phyloP scores from a whole-genome alignment of 2,797 vertebrate genomes.

The Garrulus glandarius region DNA sequence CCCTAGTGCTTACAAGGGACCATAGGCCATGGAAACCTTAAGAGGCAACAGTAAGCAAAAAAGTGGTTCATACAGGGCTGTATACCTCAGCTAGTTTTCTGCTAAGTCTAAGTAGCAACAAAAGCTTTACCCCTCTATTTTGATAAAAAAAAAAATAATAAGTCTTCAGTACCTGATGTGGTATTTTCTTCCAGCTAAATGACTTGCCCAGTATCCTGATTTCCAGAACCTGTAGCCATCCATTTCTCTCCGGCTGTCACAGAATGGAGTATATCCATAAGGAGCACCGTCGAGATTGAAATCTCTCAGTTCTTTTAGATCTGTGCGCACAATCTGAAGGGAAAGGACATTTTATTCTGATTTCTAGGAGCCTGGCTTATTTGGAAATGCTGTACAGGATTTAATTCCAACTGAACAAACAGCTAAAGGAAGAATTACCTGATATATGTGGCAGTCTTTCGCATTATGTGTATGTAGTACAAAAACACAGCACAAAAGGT shows the following conservation, averaged over 20 bases:
- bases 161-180: slow-evolving; percentile 88
- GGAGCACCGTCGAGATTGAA: slow-evolving; percentile 94
- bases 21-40: not conserved
- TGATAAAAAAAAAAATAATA: not conserved
- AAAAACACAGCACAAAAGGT: not conserved
- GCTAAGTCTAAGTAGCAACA: not conserved
- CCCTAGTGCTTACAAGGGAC: not conserved
- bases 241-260: slow-evolving; percentile 95
- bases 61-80: not conserved
- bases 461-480: not conserved
- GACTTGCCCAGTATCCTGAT: slow-evolving; percentile 97
- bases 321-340: slow-evolving; percentile 93
- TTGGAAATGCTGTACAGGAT: not conserved
- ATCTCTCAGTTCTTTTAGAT: slow-evolving; percentile 93
- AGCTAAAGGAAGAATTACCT: not conserved
- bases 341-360: not conserved
- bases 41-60: not conserved
- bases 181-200: slow-evolving; percentile 93
- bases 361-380: not conserved
- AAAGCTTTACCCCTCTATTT: not conserved
- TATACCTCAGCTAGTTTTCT: not conserved
- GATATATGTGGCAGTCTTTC: not conserved
- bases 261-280: slow-evolving; percentile 97
- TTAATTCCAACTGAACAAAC: not conserved
- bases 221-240: slow-evolving; percentile 99